Percentiles rank a stretch among this genome's conserved stretches.
Evolutionary conservation across 2,113 vertebrate species (phyloP).

Genomic region (Epinephelus fuscoguttatus): DNA sequence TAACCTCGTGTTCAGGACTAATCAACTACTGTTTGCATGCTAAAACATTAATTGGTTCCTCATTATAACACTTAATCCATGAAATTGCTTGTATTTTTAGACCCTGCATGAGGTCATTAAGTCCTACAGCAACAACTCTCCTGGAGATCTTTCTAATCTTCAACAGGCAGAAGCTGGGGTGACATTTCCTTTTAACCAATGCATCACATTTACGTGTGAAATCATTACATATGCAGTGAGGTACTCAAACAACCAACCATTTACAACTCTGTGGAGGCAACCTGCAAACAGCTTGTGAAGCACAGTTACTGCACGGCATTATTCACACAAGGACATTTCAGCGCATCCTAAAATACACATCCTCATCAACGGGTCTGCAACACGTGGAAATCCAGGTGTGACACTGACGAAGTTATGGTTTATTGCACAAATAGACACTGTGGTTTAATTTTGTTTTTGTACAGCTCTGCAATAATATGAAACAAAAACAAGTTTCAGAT

Average conservation of each 20-base stretch:
- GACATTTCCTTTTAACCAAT: background rate
- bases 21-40: background rate
- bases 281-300: slow-evolving; percentile 18
- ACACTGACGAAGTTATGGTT: background rate
- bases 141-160: slow-evolving; percentile 2
- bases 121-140: background rate
- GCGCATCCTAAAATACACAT: slow-evolving; percentile 36
- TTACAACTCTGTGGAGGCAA: slow-evolving; percentile 27
- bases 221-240: slow-evolving; percentile 66
- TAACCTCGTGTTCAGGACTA: background rate
- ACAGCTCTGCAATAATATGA: background rate
- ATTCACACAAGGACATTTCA: slow-evolving; percentile 20
- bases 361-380: background rate
- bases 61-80: no score
- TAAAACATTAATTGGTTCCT: background rate
- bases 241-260: slow-evolving; percentile 13
- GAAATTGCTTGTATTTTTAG: background rate
- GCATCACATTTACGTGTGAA: slow-evolving; percentile 54
- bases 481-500: background rate
- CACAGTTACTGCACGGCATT: slow-evolving; percentile 5
- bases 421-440: background rate
- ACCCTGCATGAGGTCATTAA: background rate
- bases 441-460: background rate
- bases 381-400: background rate
- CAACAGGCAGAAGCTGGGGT: slow-evolving; percentile 9